A percentile compares a stretch with the other conserved stretches of the same genome.
phyloP scores from a whole-genome alignment of 2,113 vertebrate species.

The Chelonoidis abingdonii region DNA sequence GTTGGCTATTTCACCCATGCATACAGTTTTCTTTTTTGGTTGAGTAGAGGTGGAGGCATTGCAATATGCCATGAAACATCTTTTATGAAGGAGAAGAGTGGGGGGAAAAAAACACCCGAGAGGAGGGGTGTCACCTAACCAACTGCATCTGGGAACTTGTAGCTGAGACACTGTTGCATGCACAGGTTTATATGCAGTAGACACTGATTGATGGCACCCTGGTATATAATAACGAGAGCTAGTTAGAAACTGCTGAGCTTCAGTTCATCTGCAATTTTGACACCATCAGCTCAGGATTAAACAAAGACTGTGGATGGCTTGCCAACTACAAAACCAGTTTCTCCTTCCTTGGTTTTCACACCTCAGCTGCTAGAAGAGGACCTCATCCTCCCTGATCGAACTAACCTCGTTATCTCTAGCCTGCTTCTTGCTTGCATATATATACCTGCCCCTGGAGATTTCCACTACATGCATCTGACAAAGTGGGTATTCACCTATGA shows the following conservation, averaged over 20 bases:
- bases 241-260: not conserved
- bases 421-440: too few species aligned
- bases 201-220: accelerated
- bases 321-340: too few species aligned
- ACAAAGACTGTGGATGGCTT: too few species aligned
- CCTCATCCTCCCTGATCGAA: too few species aligned
- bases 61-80: not conserved
- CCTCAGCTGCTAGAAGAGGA: too few species aligned
- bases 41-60: accelerated
- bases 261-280: too few species aligned
- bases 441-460: too few species aligned
- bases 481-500: too few species aligned
- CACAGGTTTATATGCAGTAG: not conserved
- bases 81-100: not conserved
- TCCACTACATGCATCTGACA: too few species aligned
- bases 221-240: not conserved
- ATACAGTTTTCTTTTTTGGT: accelerated
- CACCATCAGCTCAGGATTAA: too few species aligned
- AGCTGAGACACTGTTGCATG: accelerated
- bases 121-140: accelerated
- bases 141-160: accelerated
- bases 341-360: too few species aligned
- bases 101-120: not conserved
- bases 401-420: too few species aligned
- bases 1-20: not conserved